Conservation (phyloP, 2,113 vertebrate species). For the Cyanoramphus novaezelandiae region DNA sequence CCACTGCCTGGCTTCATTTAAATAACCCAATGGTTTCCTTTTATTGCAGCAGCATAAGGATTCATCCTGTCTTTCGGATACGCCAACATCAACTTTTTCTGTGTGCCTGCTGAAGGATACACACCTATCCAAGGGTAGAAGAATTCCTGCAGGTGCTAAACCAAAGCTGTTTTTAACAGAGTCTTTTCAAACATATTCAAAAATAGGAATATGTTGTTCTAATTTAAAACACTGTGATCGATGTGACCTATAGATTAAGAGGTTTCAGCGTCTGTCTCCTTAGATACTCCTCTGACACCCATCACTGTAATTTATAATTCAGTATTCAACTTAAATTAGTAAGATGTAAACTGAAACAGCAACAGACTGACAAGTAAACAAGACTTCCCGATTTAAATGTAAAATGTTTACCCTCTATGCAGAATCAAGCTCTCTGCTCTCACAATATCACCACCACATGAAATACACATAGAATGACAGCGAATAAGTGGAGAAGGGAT, state of each 20-base stretch:
- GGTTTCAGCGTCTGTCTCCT: conserved; percentile 6
- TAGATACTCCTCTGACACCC: neutral
- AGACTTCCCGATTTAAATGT: neutral
- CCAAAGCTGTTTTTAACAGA: neutral
- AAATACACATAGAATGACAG: neutral
- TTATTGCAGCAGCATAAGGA: neutral
- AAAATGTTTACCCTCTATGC: neutral
- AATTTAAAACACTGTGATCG: conserved; percentile 13
- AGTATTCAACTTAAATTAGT: conserved; percentile 4
- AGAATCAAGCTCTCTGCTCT: neutral
- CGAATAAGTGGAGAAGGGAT: neutral
- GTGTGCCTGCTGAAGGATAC: neutral
- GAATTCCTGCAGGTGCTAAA: neutral
- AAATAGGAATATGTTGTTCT: neutral
- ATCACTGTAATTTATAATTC: conserved; percentile 1
- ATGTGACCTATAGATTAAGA: neutral
- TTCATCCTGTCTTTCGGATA: neutral
- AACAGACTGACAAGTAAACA: conserved; percentile 2
- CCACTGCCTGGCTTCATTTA: conserved; percentile 5
- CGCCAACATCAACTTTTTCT: neutral
- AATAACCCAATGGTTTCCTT: neutral
- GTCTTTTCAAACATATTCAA: neutral
- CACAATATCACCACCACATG: rapidly evolving
- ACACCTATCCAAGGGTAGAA: neutral
- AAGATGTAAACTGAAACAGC: conserved; percentile 3